Evolutionary conservation across 1,140 invertebrate species (phyloP).

Genomic region (Holcopasites calliopsidis): DNA sequence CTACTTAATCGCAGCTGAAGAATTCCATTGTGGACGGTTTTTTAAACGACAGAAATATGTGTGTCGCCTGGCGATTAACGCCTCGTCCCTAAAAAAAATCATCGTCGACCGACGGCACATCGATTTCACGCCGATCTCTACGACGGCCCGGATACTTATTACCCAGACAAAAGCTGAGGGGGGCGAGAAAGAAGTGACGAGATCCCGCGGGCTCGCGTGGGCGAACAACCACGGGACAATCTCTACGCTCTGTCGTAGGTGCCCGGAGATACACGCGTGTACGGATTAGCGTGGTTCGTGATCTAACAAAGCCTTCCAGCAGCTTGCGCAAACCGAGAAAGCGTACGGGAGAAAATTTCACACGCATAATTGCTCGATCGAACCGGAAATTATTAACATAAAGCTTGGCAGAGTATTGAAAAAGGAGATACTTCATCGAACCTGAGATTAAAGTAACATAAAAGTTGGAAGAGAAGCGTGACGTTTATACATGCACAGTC

Average conservation of each 20-base stretch:
- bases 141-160: not conserved
- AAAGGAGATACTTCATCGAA: no score
- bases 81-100: slow-evolving; percentile 7
- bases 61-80: no score
- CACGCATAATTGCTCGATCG: not conserved
- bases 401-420: no score
- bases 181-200: no score
- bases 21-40: slow-evolving; percentile 7
- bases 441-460: no score
- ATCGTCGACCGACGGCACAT: not conserved
- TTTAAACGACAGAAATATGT: slow-evolving; percentile 7
- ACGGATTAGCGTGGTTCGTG: not conserved
- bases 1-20: not conserved
- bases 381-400: no score
- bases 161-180: not conserved
- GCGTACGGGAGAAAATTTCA: not conserved
- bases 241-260: not conserved
- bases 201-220: not conserved
- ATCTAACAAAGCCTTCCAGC: not conserved
- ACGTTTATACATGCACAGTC: no score
- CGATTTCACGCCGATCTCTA: not conserved
- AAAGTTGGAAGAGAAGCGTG: no score
- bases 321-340: slow-evolving; percentile 6
- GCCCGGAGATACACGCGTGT: not conserved
- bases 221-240: slow-evolving; percentile 10